Percentiles rank a stretch among this genome's conserved stretches.
phyloP scores from a whole-genome alignment of 2,888 invertebrate genomes.

The Napeogenes inachia region DNA sequence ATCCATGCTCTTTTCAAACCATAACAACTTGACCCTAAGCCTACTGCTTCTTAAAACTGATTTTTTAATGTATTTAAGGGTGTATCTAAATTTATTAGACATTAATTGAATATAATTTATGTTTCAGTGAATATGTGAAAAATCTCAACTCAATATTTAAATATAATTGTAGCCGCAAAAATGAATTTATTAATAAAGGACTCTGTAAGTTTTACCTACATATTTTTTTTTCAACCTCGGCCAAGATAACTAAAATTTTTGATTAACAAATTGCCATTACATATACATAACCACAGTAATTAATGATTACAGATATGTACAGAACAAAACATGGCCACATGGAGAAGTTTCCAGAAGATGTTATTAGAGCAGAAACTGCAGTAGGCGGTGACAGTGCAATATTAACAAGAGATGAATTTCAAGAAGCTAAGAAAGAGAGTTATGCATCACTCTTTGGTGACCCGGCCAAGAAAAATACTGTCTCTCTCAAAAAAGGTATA shows the following conservation, averaged over 20 bases:
- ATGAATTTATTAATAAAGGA: slow-evolving; percentile 89
- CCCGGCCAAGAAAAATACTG: slow-evolving; percentile 50
- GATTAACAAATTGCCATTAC: not conserved
- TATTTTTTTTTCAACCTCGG: not conserved
- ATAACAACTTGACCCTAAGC: no score
- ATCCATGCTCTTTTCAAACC: no score
- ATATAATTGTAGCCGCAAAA: slow-evolving; percentile 86
- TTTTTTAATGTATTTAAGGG: no score
- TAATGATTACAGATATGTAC: slow-evolving; percentile 73
- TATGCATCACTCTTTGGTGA: slow-evolving; percentile 69
- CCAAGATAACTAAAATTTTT: no score
- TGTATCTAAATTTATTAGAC: not conserved
- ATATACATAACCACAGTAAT: not conserved
- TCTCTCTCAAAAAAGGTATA: slow-evolving; percentile 54
- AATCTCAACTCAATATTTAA: slow-evolving; percentile 83
- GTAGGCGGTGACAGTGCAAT: slow-evolving; percentile 85
- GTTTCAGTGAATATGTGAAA: slow-evolving; percentile 88
- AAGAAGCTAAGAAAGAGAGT: slow-evolving; percentile 65
- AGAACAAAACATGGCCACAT: slow-evolving; percentile 80
- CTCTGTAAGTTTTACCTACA: slow-evolving; percentile 78
- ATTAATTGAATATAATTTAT: slow-evolving; percentile 12
- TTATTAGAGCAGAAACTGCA: slow-evolving; percentile 83
- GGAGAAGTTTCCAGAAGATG: slow-evolving; percentile 88
- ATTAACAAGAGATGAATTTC: slow-evolving; percentile 77
- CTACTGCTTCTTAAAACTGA: no score